These are phyloP conservation scores for Anthopleura xanthogrammica DNA, from an alignment of 92 coral and sea anemone genomes.

Conservation along the genomic window DNA sequence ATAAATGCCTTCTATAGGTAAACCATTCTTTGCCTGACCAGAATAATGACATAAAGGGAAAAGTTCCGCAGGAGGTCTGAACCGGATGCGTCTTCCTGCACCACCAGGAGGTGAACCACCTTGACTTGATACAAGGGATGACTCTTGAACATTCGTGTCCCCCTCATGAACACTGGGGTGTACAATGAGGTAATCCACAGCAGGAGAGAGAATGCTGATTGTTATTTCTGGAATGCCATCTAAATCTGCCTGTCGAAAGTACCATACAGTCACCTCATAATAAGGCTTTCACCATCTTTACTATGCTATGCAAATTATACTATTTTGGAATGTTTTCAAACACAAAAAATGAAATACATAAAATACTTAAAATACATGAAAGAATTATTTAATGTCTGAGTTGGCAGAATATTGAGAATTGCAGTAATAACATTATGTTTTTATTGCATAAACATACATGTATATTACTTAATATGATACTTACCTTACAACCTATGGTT, in stretches of 20 bases:
- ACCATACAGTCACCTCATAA: too few species aligned
- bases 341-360: too few species aligned
- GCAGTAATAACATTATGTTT: too few species aligned
- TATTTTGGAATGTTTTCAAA: too few species aligned
- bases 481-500: conserved; percentile 80
- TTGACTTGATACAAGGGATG: conserved; percentile 44
- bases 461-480: background rate
- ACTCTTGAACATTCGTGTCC: conserved; percentile 67
- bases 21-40: conserved; percentile 57
- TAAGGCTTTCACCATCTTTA: too few species aligned
- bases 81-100: conserved; percentile 71
- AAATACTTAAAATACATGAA: too few species aligned
- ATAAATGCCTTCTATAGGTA: conserved; percentile 88
- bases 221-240: conserved; percentile 95
- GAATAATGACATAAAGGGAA: conserved; percentile 89
- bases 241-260: conserved; percentile 73
- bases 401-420: too few species aligned
- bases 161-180: conserved; percentile 93
- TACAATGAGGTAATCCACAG: conserved; percentile 79
- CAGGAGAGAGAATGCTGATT: conserved; percentile 62
- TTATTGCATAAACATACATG: too few species aligned
- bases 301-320: too few species aligned
- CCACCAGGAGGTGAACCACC: conserved; percentile 51
- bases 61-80: conserved; percentile 82
- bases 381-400: too few species aligned